Percentiles rank a stretch among this genome's conserved stretches.
phyloP scores from a whole-genome alignment of 2,888 invertebrate species.

The Eristalis pertinax region DNA sequence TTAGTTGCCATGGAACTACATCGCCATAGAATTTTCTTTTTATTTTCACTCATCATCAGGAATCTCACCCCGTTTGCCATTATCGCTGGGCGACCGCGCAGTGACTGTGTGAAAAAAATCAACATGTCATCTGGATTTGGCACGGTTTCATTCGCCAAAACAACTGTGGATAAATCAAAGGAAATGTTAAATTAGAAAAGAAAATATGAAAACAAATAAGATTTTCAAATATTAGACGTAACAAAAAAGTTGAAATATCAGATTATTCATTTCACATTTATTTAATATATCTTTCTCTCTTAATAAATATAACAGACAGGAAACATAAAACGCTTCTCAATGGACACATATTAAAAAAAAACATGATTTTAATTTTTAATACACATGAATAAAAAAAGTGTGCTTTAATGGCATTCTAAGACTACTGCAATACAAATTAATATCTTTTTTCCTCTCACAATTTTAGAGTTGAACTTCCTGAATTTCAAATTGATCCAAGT shows the following conservation, averaged over 20 bases:
- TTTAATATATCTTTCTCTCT: neutral
- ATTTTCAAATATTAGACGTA: neutral
- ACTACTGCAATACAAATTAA: neutral
- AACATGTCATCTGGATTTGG: slow-evolving; percentile 79
- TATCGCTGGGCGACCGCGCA: slow-evolving; percentile 81
- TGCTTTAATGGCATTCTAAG: too few relatives aligned
- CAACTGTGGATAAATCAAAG: slow-evolving; percentile 75
- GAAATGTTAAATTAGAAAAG: slow-evolving; percentile 45
- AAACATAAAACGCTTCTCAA: neutral
- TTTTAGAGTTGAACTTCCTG: slow-evolving; percentile 78
- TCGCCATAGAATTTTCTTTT: slow-evolving; percentile 81
- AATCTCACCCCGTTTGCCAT: slow-evolving; percentile 81
- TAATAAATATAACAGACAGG: neutral
- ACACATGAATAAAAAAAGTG: too few relatives aligned
- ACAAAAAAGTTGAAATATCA: neutral
- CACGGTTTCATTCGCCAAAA: slow-evolving; percentile 78
- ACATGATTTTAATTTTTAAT: too few relatives aligned
- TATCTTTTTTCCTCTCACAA: slow-evolving; percentile 45
- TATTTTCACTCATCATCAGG: slow-evolving; percentile 81
- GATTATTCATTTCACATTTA: neutral
- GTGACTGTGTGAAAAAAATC: slow-evolving; percentile 80
- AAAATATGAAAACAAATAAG: neutral
- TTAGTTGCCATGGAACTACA: slow-evolving; percentile 82
- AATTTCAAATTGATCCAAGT: slow-evolving; percentile 77
- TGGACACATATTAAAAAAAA: neutral